Evolutionary conservation across 1,140 invertebrate genomes (phyloP).

Genomic region (Leptonema lineaticorne): DNA sequence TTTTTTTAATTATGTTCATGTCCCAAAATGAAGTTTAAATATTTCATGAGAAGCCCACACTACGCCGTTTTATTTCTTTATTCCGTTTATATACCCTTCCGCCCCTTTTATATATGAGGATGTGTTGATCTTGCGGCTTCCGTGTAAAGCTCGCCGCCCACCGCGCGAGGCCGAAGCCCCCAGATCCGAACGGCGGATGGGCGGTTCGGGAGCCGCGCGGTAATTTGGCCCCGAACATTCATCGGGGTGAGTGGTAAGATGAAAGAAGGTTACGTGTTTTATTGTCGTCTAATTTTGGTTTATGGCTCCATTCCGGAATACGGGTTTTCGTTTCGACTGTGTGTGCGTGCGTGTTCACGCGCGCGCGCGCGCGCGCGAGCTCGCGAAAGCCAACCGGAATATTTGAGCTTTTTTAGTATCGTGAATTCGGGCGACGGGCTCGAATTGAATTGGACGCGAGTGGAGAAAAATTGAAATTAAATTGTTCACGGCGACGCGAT

Average conservation of each 20-base stretch:
- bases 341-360: too few species aligned
- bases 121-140: constrained; percentile 24
- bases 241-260: constrained; percentile 16
- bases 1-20: constrained; percentile 17
- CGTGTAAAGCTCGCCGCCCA: not conserved
- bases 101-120: constrained; percentile 5
- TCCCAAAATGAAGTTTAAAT: constrained; percentile 18
- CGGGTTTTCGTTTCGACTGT: constrained; percentile 4
- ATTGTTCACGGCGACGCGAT: too few species aligned
- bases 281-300: constrained; percentile 40
- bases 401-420: too few species aligned
- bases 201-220: not conserved
- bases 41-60: constrained; percentile 25
- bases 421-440: too few species aligned
- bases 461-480: too few species aligned
- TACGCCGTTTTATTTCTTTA: constrained; percentile 22
- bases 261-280: constrained; percentile 37
- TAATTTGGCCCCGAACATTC: constrained; percentile 9
- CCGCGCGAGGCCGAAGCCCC: not conserved
- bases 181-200: not conserved
- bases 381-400: constrained; percentile 1
- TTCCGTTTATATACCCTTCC: constrained; percentile 14
- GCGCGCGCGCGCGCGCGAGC: too few species aligned
- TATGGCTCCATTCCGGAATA: constrained; percentile 31
- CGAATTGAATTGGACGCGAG: too few species aligned